Conservation (phyloP, 2,888 invertebrate species). For the Pasiphila rectangulata region DNA sequence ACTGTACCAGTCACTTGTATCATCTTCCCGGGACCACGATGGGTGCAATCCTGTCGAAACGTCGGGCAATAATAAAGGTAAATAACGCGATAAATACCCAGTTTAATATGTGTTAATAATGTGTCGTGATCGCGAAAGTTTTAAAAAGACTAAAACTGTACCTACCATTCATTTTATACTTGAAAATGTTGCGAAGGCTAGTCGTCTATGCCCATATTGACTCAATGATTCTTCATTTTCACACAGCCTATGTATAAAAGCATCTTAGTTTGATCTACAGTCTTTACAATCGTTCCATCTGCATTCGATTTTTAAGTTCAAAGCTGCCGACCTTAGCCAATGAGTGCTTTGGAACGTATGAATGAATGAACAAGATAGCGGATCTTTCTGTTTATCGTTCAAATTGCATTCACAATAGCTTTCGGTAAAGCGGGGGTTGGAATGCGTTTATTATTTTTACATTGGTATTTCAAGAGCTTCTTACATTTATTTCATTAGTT, state of each 20-base stretch:
- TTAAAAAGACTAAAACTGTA: no score
- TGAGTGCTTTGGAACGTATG: constrained; percentile 61
- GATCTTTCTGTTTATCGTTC: constrained; percentile 70
- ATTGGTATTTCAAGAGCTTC: constrained; percentile 14
- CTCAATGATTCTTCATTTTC: constrained; percentile 1
- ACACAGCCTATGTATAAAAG: constrained; percentile 10
- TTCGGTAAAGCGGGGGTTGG: constrained; percentile 65
- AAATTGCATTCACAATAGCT: constrained; percentile 57
- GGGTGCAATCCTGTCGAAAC: no score
- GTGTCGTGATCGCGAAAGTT: no score
- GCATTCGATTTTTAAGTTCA: constrained; percentile 55
- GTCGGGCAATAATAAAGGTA: no score
- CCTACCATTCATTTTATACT: no score
- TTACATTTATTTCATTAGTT: constrained; percentile 4
- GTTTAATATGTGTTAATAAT: no score
- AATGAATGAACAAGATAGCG: constrained; percentile 68
- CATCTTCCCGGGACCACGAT: no score
- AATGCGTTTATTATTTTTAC: constrained; percentile 41
- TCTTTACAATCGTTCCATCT: constrained; percentile 40
- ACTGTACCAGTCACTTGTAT: no score
- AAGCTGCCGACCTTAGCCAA: constrained; percentile 63
- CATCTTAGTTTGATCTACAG: constrained; percentile 40
- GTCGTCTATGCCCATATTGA: neutral
- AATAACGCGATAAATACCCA: no score
- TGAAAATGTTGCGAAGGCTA: no score